These are phyloP conservation scores for Macropis europaea DNA, from an alignment of 2,888 invertebrate genomes.

Conservation along the genomic window DNA sequence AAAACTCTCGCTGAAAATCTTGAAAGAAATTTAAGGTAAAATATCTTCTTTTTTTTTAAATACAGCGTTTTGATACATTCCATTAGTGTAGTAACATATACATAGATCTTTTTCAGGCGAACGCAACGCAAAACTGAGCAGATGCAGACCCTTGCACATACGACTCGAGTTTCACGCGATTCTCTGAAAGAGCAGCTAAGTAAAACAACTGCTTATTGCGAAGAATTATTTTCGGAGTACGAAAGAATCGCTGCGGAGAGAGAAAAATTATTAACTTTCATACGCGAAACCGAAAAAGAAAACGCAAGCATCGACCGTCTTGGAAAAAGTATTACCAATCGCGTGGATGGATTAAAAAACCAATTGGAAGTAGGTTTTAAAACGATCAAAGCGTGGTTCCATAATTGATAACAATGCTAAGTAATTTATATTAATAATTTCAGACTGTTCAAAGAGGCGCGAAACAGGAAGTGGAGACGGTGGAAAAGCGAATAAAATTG, in stretches of 20 bases:
- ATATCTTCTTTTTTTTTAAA: neutral
- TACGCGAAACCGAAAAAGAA: constrained; percentile 72
- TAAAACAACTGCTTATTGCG: constrained; percentile 81
- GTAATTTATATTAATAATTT: constrained; percentile 21
- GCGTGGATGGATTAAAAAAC: constrained; percentile 80
- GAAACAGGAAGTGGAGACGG: constrained; percentile 81
- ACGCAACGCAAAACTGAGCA: constrained; percentile 79
- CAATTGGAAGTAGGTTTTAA: constrained; percentile 79
- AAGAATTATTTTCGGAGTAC: constrained; percentile 81
- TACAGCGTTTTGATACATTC: neutral
- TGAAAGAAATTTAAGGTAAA: constrained; percentile 83
- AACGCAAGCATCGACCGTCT: constrained; percentile 72
- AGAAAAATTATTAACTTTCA: constrained; percentile 63
- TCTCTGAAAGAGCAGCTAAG: constrained; percentile 81
- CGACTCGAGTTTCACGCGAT: constrained; percentile 81
- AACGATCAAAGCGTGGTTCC: neutral
- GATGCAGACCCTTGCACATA: constrained; percentile 79
- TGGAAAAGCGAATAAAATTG: constrained; percentile 81
- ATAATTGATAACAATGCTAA: neutral
- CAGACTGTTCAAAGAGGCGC: constrained; percentile 82
- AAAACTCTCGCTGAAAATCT: constrained; percentile 81
- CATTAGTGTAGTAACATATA: constrained; percentile 4
- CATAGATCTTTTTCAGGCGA: constrained; percentile 73
- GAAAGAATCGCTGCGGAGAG: constrained; percentile 80
- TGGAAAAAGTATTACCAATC: constrained; percentile 80